Percentiles rank a stretch among this genome's conserved stretches.
Conservation (phyloP, 2,113 vertebrate genomes). For the Channa argus region DNA sequence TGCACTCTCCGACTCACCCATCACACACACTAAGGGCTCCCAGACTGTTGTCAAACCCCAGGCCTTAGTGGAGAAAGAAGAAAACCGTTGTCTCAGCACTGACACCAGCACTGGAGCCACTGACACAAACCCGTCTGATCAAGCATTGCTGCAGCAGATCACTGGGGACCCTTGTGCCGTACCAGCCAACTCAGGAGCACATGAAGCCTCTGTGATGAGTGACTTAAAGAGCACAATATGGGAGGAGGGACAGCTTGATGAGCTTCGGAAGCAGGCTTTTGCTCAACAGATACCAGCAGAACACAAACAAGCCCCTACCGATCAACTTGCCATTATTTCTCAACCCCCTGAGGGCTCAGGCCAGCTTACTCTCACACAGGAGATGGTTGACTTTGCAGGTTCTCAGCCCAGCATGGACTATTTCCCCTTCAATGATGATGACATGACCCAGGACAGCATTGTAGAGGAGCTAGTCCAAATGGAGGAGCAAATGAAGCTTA, state of each 20-base stretch:
- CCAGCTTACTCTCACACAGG: slow-evolving; percentile 89
- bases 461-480: slow-evolving; percentile 98
- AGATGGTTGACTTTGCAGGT: slow-evolving; percentile 92
- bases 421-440: slow-evolving; percentile 97
- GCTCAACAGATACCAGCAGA: slow-evolving; percentile 85
- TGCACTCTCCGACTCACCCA: slow-evolving; percentile 82
- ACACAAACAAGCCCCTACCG: slow-evolving; percentile 83
- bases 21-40: slow-evolving; percentile 83
- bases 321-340: slow-evolving; percentile 84
- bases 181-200: slow-evolving; percentile 85
- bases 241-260: slow-evolving; percentile 88
- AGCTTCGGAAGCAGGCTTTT: slow-evolving; percentile 81
- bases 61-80: slow-evolving; percentile 85
- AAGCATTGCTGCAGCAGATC: slow-evolving; percentile 89
- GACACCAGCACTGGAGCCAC: slow-evolving; percentile 77
- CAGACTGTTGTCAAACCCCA: slow-evolving; percentile 82
- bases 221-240: slow-evolving; percentile 91
- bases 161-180: slow-evolving; percentile 85
- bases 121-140: slow-evolving; percentile 83
- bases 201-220: slow-evolving; percentile 78
- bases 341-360: slow-evolving; percentile 85
- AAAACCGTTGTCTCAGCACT: slow-evolving; percentile 83
- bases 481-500: slow-evolving; percentile 99
- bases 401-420: slow-evolving; percentile 92
- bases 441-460: slow-evolving; percentile 99